Base-by-base conservation (phyloP, 1,140 invertebrate genomes). In the Oryctes rhinoceros region DNA sequence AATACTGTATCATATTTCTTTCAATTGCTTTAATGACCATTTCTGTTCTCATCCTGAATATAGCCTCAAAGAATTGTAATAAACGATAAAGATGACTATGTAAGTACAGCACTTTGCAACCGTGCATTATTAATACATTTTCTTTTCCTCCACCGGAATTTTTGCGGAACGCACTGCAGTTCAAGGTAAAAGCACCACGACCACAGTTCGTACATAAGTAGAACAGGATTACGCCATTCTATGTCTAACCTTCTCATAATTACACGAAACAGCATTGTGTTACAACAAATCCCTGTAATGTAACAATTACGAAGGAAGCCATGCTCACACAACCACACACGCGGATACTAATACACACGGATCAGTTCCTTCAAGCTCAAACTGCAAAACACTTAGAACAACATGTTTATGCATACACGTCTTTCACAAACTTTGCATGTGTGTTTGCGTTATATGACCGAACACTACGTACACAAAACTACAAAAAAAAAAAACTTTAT, bases 131-230 rank as follows among this genome's bases (percentile, higher is more conserved):
- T 71, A 71, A 71, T 71, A 71, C 65, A 71, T 71, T 71, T 71
- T 71, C 65, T 71, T 71, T 71, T 71, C 24, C 65, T 71, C 65
- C 65, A 71, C 65, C 65, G 65, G 65, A 71, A 71, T 71, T 71
- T 71, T 71, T 71, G 65, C 24, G 65, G 65, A 71, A 71, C 65
- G 65, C 65, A 71, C 65, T 71, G 65, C 65, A 71, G 65, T 71
- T 71, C 65, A 71, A 71, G 65, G 65, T 71, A 71, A 71, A 71
- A 20, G 9, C 37, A 71, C 65, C 65, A 71, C 65, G 7, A 71
- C 65, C 20, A 24, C 7, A 71, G 35, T 24, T 37, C 53, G 13
- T 62, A n/a, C 37, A 30, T 71, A 71, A 71, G 65, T 71, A 71
- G 20, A 71, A 30, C 11, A 37, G 37, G 37, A 35, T 71, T 71